These are phyloP conservation scores for Physella acuta DNA, from an alignment of 1,140 invertebrate genomes.

Conservation along the genomic window DNA sequence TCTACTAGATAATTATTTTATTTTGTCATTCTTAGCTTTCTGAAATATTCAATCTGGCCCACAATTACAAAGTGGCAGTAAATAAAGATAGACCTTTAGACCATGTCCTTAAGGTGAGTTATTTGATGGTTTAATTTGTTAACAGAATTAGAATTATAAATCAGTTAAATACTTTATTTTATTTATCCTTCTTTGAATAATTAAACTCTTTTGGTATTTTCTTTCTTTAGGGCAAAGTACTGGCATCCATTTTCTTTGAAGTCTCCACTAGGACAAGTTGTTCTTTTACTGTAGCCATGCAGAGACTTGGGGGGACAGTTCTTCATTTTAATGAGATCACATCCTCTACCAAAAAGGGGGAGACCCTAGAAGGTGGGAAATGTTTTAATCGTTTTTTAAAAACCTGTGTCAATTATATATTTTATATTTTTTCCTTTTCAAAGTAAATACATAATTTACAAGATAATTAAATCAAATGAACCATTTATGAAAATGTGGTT, in stretches of 20 bases:
- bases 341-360: slow-evolving; percentile 95
- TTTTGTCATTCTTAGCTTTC: slow-evolving; percentile 71
- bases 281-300: slow-evolving; percentile 95
- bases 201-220: not conserved
- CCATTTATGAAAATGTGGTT: no score
- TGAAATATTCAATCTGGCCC: slow-evolving; percentile 91
- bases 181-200: not conserved
- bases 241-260: slow-evolving; percentile 97
- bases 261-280: slow-evolving; percentile 93
- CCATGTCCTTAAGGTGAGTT: slow-evolving; percentile 77
- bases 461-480: no score
- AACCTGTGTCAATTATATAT: no score
- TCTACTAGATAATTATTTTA: not conserved
- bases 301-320: slow-evolving; percentile 87
- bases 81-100: slow-evolving; percentile 81
- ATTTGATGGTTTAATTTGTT: no score
- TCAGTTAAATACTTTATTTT: not conserved
- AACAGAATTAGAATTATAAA: no score
- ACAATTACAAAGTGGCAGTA: slow-evolving; percentile 79
- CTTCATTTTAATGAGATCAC: slow-evolving; percentile 84
- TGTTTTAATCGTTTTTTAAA: no score
- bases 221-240: slow-evolving; percentile 76
- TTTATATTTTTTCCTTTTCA: no score
- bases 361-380: slow-evolving; percentile 81
- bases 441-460: no score